phyloP scores from a whole-genome alignment of 2,797 vertebrate genomes.

The Hozukius guyotensis region DNA sequence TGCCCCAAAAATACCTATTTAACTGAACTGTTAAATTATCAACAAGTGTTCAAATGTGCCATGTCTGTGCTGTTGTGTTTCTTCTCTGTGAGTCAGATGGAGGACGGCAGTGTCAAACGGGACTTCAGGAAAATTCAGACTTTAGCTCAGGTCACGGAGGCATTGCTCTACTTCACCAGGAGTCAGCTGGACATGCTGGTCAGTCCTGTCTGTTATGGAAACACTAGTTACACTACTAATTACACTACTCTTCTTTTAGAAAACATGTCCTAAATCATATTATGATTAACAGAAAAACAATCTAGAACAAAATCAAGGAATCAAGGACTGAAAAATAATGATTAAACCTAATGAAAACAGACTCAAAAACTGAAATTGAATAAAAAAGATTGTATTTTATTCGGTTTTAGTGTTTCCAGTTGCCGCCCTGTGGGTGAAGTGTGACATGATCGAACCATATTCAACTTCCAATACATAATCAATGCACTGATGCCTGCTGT shows the following conservation, averaged over 20 bases:
- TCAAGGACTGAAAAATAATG: background rate
- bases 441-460: background rate
- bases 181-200: conserved; percentile 83
- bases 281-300: background rate
- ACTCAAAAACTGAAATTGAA: background rate
- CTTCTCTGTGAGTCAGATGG: conserved; percentile 68
- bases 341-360: background rate
- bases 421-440: background rate
- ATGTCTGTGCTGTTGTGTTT: background rate
- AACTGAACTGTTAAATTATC: background rate
- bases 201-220: conserved; percentile 52
- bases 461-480: background rate
- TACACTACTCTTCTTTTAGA: background rate
- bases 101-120: conserved; percentile 68
- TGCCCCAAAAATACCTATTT: background rate
- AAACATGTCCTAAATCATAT: background rate
- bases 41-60: background rate
- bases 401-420: background rate
- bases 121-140: conserved; percentile 87
- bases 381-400: background rate
- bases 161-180: conserved; percentile 84
- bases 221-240: background rate
- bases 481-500: background rate
- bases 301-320: background rate
- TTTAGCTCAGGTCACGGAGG: conserved; percentile 82